phyloP scores from a whole-genome alignment of 1,140 invertebrate genomes.

The Scylla paramamosain region DNA sequence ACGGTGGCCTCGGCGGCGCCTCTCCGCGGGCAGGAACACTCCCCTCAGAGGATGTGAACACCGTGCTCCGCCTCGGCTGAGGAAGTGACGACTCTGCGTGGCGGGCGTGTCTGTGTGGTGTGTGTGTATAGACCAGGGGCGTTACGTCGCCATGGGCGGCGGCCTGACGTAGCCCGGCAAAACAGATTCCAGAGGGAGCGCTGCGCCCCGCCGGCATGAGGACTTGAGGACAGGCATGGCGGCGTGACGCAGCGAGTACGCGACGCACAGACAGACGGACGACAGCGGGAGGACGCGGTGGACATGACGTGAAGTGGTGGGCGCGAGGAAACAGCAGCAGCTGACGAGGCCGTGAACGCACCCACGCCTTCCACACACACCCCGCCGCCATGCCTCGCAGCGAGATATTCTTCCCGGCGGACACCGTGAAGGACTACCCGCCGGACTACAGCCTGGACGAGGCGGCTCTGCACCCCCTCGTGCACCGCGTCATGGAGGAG shows the following conservation, averaged over 20 bases:
- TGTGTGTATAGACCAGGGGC: not conserved
- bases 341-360: not conserved
- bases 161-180: not conserved
- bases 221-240: not conserved
- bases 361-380: not conserved
- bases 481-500: slow-evolving; percentile 61
- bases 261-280: not conserved
- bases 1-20: not conserved
- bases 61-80: too few relatives aligned
- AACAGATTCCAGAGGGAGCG: not conserved
- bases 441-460: slow-evolving; percentile 36
- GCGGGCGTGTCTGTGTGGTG: not conserved
- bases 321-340: not conserved
- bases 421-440: not conserved
- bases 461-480: slow-evolving; percentile 52
- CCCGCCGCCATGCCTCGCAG: slow-evolving; percentile 55
- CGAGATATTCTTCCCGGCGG: slow-evolving; percentile 58
- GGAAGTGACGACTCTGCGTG: not conserved
- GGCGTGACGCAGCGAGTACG: not conserved
- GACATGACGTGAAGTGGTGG: not conserved
- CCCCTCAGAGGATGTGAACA: not conserved
- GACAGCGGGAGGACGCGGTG: not conserved
- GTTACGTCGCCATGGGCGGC: not conserved
- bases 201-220: not conserved
- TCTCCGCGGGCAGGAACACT: not conserved